Percentiles rank a stretch among this genome's conserved stretches.
phyloP scores from a whole-genome alignment of 2,113 vertebrate species.

The Ctenodactylus gundi region DNA sequence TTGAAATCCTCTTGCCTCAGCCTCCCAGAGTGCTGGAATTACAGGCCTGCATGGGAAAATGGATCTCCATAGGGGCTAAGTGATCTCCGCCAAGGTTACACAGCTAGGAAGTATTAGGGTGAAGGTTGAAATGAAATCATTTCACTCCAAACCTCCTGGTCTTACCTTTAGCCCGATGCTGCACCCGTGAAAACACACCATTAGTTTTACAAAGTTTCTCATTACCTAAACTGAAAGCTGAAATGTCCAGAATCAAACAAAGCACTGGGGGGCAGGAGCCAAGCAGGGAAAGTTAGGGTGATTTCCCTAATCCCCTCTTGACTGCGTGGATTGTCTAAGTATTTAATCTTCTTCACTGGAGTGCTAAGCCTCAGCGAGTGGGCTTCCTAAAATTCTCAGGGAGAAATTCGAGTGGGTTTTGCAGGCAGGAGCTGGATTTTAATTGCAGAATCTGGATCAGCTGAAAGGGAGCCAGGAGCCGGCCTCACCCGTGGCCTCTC shows the following conservation, averaged over 20 bases:
- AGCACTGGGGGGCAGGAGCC: background rate
- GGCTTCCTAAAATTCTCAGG: slow-evolving; percentile 39
- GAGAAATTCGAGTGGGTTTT: slow-evolving; percentile 43
- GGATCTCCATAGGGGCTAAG: background rate
- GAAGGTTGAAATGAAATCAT: background rate
- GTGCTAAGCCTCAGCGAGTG: slow-evolving; percentile 51
- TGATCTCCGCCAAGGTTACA: background rate
- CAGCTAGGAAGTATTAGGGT: background rate
- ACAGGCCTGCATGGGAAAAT: background rate
- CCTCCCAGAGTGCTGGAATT: no score
- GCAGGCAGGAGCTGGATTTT: slow-evolving; percentile 22
- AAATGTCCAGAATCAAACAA: background rate
- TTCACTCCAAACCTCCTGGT: background rate
- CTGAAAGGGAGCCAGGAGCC: background rate
- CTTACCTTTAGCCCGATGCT: background rate
- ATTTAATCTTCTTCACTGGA: slow-evolving; percentile 56
- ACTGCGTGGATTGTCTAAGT: slow-evolving; percentile 41
- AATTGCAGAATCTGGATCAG: slow-evolving; percentile 41
- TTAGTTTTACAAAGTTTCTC: background rate
- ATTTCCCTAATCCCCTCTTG: slow-evolving; percentile 56
- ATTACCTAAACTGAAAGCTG: background rate
- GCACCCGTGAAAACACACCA: background rate
- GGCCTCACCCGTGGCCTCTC: no score
- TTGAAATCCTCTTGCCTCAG: no score
- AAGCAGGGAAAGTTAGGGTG: slow-evolving; percentile 26